phyloP scores from a whole-genome alignment of 2,797 vertebrate species.

The Gambusia yucatana region DNA sequence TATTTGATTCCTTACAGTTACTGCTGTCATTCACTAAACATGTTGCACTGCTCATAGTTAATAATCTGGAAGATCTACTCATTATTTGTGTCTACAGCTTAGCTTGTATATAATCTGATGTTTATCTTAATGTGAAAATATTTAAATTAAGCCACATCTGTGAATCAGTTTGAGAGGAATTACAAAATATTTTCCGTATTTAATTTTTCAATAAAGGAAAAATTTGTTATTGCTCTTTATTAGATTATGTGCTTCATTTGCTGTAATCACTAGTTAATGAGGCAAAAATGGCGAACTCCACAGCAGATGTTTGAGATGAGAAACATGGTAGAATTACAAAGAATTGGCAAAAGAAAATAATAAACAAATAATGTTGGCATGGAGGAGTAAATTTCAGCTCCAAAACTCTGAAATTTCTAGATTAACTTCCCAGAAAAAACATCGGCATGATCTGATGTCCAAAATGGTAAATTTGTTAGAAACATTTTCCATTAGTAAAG shows the following conservation, averaged over 20 bases:
- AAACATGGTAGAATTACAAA: neutral
- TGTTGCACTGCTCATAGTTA: neutral
- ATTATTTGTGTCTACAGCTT: neutral
- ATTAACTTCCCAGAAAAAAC: neutral
- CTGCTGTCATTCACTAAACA: neutral
- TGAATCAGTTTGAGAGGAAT: neutral
- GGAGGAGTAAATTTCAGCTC: neutral
- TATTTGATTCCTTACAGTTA: neutral
- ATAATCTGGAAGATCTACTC: neutral
- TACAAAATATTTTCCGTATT: neutral
- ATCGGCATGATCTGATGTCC: too few relatives aligned
- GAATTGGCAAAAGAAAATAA: neutral
- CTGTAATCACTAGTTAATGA: neutral
- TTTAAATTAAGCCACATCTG: neutral
- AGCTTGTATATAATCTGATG: too few relatives aligned
- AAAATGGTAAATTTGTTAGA: too few relatives aligned
- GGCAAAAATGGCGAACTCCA: neutral
- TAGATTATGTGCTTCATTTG: neutral
- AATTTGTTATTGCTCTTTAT: neutral
- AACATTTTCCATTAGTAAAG: neutral
- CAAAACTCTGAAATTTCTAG: neutral
- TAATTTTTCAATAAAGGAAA: neutral
- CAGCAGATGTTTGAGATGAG: neutral
- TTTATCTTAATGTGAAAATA: neutral
- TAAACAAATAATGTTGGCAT: neutral